Conservation (phyloP, 1,140 invertebrate species). For the Diplogasteroides magnus region DNA sequence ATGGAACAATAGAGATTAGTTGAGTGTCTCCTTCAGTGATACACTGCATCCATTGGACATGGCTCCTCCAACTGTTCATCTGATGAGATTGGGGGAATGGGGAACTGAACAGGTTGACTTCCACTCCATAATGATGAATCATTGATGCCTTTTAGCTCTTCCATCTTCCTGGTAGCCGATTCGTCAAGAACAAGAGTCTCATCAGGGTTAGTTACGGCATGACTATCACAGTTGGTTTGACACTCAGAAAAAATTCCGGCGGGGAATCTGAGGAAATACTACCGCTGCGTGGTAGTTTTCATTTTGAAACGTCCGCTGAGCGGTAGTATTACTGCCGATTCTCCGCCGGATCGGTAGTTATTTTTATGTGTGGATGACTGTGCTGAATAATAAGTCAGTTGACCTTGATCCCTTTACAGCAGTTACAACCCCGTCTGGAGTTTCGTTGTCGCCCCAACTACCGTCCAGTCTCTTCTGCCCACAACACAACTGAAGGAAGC, state of each 20-base stretch:
- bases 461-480: background rate
- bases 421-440: background rate
- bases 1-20: too few species aligned
- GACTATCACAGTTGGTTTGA: background rate
- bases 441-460: background rate
- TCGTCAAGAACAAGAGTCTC: constrained; percentile 25
- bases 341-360: too few species aligned
- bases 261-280: too few species aligned
- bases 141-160: too few species aligned
- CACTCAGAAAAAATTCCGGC: too few species aligned
- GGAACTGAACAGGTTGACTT: constrained; percentile 94
- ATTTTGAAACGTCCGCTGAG: too few species aligned
- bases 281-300: too few species aligned
- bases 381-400: background rate
- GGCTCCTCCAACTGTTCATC: constrained; percentile 90
- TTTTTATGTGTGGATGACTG: background rate
- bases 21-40: constrained; percentile 68
- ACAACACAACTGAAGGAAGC: background rate
- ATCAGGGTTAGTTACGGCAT: constrained; percentile 23
- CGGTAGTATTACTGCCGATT: too few species aligned
- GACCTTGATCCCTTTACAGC: background rate
- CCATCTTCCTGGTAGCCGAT: constrained; percentile 31
- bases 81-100: constrained; percentile 99
- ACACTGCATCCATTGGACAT: constrained; percentile 93
- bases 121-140: too few species aligned